Base-by-base conservation (phyloP, 2,797 vertebrate genomes). In the Carcharodon carcharias region DNA sequence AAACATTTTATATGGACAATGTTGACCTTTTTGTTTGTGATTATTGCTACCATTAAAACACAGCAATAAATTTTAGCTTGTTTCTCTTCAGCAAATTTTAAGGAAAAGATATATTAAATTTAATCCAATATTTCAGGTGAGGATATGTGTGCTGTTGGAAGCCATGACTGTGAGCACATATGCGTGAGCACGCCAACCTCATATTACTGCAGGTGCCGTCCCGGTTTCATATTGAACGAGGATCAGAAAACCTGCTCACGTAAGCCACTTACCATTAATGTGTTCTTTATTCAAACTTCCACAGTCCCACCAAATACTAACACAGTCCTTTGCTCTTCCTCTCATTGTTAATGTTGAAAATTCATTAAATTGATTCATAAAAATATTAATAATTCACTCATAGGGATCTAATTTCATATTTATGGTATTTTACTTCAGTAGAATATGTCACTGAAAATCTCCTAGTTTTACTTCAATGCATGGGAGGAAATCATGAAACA, bases 171-270 rank as follows among this genome's bases (percentile, higher is more conserved):
- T 35, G 98, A 99, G 96, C 99, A 99, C 96, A 96, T 98, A 96
- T 99, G 98, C 54, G 97, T 99, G 97, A 98, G 97, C 56, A 98
- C 95, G 0, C 97, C 96, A 6, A 97, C 97, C 65, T 98, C 97
- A 12, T 98, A 98, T 77, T 97, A 96, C 97, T 99, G 99, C 65
- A 97, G 97, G 97, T 99, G 99, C 97, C 97, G 97, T 0, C 96
- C 96, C 0, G 98, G 98, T 69, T 98, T 98, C n/a, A 96, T 96
- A 96, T 97, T 99, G 96, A 99, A 98, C 91, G 96, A 97, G 9
- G 98, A 99, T 97, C 97, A 97, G 97, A 99, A 97, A 96, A 98
- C 98, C 0, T 99, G 99, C 97, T 98, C 98, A 97, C 97, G 98
- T 98, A 97, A 98, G 98, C 97, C 96, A 96, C 50, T 82, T 58